Base-by-base conservation (phyloP, 1,140 invertebrate genomes). In the Orchestia grillus region DNA sequence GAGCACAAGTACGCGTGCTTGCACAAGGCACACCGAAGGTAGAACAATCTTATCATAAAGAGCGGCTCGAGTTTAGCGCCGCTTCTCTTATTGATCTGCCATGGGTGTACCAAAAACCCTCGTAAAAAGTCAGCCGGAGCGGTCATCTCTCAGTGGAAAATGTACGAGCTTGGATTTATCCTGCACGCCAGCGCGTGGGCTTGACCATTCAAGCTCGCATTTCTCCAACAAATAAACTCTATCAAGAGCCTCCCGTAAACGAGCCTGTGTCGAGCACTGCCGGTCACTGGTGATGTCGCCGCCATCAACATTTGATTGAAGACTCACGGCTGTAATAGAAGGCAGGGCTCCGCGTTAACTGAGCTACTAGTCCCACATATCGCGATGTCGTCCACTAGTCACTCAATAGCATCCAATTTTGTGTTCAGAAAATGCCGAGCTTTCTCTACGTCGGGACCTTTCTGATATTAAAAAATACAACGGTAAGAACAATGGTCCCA, bases 71-170 rank as follows among this genome's bases (percentile, higher is more conserved):
- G 92, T 94, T 94, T 94, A 44, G 92, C 44, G 88, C 92, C 44
- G 40, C 44, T 94, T 94, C 92, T 94, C 36, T 94, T 94, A 94
- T 94, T 94, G 92, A 94, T 94, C 92, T 94, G 92, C 8, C 43
- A 40, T 47, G 92, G 44, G 92, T n/a, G 92, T 94, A 47, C 43
- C 43, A 47, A 94, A 94, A 94, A 40, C 44, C 92, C 43, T 45
- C 92, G 92, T 94, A 94, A 94, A 94, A 94, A 94, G 92, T 94
- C 92, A 94, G 92, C 92, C 40, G 92, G 92, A 94, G 92, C 92
- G 92, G 92, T 94, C 92, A 94, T 94, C 44, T 94, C 92, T 94
- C 44, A 90, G 43, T 40, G 11, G 44, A 11, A 94, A 94, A 94
- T 45, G 44, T 94, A 94, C 92, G 92, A 94, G 92, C 44, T 45